These are phyloP conservation scores for Podilymbus podiceps DNA, from an alignment of 2,113 vertebrate species.

Conservation along the genomic window DNA sequence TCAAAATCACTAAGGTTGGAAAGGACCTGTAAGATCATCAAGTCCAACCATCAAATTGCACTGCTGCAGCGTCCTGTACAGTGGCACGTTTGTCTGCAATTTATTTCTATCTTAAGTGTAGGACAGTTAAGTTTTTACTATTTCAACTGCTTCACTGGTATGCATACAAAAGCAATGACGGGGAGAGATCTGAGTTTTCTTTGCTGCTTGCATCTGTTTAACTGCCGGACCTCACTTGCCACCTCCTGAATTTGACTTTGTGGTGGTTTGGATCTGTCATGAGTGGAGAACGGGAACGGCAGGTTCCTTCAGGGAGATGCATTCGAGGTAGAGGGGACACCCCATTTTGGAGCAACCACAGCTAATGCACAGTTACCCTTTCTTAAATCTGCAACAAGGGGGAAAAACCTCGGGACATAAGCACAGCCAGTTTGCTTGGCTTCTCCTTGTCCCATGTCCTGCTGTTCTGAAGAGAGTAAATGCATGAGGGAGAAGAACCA, in stretches of 20 bases:
- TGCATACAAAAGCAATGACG: background rate
- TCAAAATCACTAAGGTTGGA: too few relatives aligned
- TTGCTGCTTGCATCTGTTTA: background rate
- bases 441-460: background rate
- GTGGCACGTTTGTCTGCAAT: background rate
- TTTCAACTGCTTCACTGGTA: background rate
- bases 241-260: background rate
- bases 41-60: too few relatives aligned
- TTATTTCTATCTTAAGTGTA: background rate
- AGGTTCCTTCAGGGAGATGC: background rate
- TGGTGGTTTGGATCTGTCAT: background rate
- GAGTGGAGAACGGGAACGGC: background rate
- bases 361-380: background rate
- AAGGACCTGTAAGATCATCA: too few relatives aligned
- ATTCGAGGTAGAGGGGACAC: accelerated
- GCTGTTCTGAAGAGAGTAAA: background rate
- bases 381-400: background rate
- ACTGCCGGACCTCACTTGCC: background rate
- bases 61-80: too few relatives aligned
- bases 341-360: background rate
- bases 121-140: background rate
- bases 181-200: background rate
- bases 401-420: background rate
- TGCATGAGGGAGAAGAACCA: background rate
- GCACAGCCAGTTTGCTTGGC: background rate